Percentiles rank a stretch among this genome's conserved stretches.
Evolutionary conservation across 2,888 invertebrate genomes (phyloP).

Genomic region (Cyclophora albipunctata): DNA sequence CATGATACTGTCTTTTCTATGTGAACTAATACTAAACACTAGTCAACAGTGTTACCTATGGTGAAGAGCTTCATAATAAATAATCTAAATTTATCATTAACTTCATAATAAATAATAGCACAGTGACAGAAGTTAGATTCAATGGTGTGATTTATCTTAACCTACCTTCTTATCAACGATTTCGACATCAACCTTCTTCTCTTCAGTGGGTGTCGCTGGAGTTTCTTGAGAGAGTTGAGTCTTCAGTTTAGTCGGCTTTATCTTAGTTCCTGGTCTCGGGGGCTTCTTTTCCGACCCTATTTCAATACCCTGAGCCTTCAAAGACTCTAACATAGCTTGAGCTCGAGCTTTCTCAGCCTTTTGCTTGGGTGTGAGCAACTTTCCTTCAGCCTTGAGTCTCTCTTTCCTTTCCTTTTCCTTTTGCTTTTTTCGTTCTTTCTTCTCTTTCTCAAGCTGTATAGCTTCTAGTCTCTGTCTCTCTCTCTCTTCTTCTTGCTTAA

Average conservation of each 20-base stretch:
- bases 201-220: constrained; percentile 63
- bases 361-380: constrained; percentile 93
- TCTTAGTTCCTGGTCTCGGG: constrained; percentile 81
- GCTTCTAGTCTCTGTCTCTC: constrained; percentile 84
- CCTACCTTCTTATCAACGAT: constrained; percentile 68
- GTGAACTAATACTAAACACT: too few species aligned
- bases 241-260: constrained; percentile 82
- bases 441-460: constrained; percentile 87
- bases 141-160: neutral
- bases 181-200: constrained; percentile 67
- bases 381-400: constrained; percentile 96
- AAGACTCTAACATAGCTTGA: constrained; percentile 89
- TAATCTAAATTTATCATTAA: too few species aligned
- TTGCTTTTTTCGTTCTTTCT: constrained; percentile 90
- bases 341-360: constrained; percentile 92
- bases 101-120: too few species aligned
- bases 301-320: constrained; percentile 91
- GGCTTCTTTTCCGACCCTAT: constrained; percentile 82
- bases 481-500: constrained; percentile 82
- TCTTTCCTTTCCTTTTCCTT: constrained; percentile 95
- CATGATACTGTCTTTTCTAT: too few species aligned
- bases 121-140: too few species aligned
- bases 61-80: too few species aligned
- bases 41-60: too few species aligned
- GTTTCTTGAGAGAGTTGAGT: constrained; percentile 77